Conservation (phyloP, 2,797 vertebrate genomes). For the Melanotaenia maccullochi region DNA sequence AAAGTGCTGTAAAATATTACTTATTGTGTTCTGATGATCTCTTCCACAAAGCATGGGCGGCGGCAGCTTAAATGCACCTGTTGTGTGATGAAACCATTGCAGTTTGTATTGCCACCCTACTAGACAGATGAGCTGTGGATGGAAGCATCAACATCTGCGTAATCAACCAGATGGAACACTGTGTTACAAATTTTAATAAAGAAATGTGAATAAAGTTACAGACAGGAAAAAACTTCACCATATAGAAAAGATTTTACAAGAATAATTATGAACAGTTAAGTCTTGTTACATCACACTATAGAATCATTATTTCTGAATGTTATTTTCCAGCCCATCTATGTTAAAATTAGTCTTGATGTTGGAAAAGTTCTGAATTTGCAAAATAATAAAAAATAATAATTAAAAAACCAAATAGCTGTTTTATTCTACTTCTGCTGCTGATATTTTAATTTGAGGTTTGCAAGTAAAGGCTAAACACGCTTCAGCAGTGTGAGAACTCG, state of each 20-base stretch:
- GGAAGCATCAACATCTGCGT: neutral
- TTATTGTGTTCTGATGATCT: conserved; percentile 58
- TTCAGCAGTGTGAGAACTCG: too few species aligned
- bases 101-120: neutral
- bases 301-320: neutral
- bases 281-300: neutral
- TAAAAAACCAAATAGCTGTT: too few species aligned
- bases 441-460: neutral
- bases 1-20: conserved; percentile 47
- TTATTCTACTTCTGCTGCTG: too few species aligned
- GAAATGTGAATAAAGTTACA: neutral
- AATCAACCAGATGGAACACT: too few species aligned
- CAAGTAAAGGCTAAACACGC: neutral
- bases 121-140: neutral
- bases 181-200: too few species aligned
- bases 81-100: conserved; percentile 8
- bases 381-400: too few species aligned
- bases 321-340: neutral
- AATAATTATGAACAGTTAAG: neutral
- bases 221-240: neutral
- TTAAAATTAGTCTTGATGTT: neutral
- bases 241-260: too few species aligned
- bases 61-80: conserved; percentile 24
- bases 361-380: too few species aligned
- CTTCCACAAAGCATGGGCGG: conserved; percentile 45